Evolutionary conservation across 64 coral and sea anemone genomes (phyloP).

Genomic region (Trachythela sp.): DNA sequence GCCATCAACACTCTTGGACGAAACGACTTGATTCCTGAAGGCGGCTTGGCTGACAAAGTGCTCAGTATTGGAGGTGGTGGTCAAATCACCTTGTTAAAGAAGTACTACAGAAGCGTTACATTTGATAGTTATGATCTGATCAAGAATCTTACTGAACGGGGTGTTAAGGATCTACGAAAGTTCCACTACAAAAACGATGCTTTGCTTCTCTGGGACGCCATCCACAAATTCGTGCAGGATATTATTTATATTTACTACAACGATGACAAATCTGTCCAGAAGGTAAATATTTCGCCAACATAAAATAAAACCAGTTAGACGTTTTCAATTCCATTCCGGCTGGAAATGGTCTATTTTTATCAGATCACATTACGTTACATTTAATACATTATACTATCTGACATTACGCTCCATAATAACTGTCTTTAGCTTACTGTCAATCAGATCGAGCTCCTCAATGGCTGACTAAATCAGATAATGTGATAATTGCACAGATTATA

Average conservation of each 20-base stretch:
- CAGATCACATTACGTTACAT: too few species aligned
- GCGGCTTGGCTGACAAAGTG: constrained; percentile 45
- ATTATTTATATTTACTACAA: neutral
- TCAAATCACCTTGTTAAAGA: constrained; percentile 42
- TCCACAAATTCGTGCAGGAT: neutral
- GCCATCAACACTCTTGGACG: constrained; percentile 49
- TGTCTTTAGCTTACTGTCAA: too few species aligned
- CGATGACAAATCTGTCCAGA: neutral
- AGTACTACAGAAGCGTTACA: constrained; percentile 41
- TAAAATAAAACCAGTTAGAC: too few species aligned
- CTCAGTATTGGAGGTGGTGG: constrained; percentile 40
- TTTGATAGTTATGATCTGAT: constrained; percentile 39
- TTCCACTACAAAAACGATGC: constrained; percentile 49
- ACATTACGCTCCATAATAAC: too few species aligned
- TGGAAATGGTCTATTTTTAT: too few species aligned
- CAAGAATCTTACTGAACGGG: constrained; percentile 21
- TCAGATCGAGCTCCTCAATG: too few species aligned
- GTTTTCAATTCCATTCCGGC: too few species aligned
- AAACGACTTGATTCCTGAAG: constrained; percentile 33
- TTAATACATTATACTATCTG: too few species aligned
- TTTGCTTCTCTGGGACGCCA: constrained; percentile 24
- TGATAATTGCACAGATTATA: too few species aligned
- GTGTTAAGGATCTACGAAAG: constrained; percentile 28
- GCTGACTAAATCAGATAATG: too few species aligned
- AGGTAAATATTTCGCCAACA: neutral